phyloP scores from a whole-genome alignment of 2,888 invertebrate genomes.

The Orthosia gothica region DNA sequence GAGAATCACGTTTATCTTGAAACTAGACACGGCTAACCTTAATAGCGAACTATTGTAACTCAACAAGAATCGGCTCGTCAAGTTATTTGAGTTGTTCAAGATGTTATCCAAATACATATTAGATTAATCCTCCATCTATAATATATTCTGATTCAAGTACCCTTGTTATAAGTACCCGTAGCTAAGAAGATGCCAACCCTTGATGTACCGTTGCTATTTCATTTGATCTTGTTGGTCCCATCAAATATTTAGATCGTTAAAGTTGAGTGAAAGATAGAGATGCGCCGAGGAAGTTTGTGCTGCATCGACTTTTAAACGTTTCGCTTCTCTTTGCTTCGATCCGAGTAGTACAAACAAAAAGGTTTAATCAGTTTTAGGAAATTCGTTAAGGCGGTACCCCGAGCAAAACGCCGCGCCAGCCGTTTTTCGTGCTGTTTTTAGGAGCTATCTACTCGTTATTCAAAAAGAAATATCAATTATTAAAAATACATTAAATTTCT shows the following conservation, averaged over 20 bases:
- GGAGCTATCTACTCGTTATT: too few species aligned
- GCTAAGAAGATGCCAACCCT: conserved; percentile 78
- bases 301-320: conserved; percentile 75
- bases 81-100: conserved; percentile 73
- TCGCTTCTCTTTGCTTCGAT: conserved; percentile 51
- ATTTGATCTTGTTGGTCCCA: conserved; percentile 88
- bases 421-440: too few species aligned
- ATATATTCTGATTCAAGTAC: conserved; percentile 87
- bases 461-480: too few species aligned
- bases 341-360: conserved; percentile 59
- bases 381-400: too few species aligned
- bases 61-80: conserved; percentile 52
- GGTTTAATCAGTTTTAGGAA: conserved; percentile 63
- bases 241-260: conserved; percentile 90
- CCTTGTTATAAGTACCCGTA: conserved; percentile 87
- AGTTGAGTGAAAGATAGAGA: conserved; percentile 83
- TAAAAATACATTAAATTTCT: too few species aligned
- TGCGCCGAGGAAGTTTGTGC: conserved; percentile 76
- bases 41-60: conserved; percentile 61
- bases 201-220: conserved; percentile 83
- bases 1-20: conserved; percentile 48
- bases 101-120: conserved; percentile 68
- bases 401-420: too few species aligned
- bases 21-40: conserved; percentile 52
- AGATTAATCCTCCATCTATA: conserved; percentile 79